A percentile compares a stretch with the other conserved stretches of the same genome.
Conservation (phyloP, 2,888 invertebrate genomes). For the Dugesia japonica region DNA sequence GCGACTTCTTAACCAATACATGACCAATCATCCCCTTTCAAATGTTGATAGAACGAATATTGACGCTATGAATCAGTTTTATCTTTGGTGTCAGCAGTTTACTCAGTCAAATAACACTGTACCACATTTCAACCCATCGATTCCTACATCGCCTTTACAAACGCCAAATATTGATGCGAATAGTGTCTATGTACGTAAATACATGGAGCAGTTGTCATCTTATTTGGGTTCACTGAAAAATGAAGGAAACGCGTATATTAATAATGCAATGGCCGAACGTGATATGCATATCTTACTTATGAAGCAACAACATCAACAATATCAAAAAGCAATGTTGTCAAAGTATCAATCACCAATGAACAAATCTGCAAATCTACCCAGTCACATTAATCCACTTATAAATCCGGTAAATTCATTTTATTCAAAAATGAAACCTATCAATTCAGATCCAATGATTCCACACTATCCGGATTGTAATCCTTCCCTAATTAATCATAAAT, state of each 20-base stretch:
- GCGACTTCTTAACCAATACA: neutral
- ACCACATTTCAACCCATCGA: neutral
- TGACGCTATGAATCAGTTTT: neutral
- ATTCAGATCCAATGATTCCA: neutral
- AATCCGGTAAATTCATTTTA: neutral
- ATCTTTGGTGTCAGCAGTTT: neutral
- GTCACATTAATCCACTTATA: neutral
- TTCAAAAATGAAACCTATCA: neutral
- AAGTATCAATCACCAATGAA: neutral
- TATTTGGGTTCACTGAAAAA: neutral
- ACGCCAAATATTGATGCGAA: neutral
- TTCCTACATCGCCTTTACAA: neutral
- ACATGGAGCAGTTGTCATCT: neutral
- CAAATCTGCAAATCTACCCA: neutral
- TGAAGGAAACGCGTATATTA: neutral
- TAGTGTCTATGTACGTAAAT: neutral
- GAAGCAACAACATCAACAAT: neutral
- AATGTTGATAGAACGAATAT: neutral
- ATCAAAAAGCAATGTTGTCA: neutral
- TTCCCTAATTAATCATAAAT: neutral
- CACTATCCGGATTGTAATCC: neutral
- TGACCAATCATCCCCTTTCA: neutral
- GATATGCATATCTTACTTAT: neutral
- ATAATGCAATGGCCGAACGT: neutral
- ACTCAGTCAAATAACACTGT: neutral